Evolutionary conservation across 2,888 invertebrate genomes (phyloP).

Genomic region (Pristionchus arcanus): DNA sequence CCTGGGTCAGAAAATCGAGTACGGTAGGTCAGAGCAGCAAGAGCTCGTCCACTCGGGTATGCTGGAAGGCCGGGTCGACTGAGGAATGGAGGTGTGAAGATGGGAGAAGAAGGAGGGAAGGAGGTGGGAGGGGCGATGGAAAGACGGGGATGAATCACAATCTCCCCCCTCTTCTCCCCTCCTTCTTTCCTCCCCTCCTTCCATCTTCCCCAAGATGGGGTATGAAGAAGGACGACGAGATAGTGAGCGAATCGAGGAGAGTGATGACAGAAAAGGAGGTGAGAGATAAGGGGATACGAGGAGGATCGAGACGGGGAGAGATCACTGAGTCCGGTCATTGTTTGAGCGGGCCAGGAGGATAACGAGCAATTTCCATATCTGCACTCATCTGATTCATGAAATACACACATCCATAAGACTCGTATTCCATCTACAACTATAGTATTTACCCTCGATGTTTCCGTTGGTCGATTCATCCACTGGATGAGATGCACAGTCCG

Average conservation of each 20-base stretch:
- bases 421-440: background rate
- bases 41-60: background rate
- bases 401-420: background rate
- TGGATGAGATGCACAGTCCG: background rate
- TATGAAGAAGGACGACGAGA: background rate
- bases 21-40: background rate
- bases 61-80: background rate
- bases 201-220: background rate
- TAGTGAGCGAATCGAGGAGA: background rate
- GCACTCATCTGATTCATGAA: background rate
- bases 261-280: background rate
- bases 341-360: slow-evolving; percentile 15
- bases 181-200: slow-evolving; percentile 25
- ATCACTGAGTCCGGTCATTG: background rate
- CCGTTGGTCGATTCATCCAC: background rate
- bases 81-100: slow-evolving; percentile 35
- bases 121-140: slow-evolving; percentile 25
- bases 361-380: slow-evolving; percentile 34
- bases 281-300: background rate
- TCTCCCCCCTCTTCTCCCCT: background rate
- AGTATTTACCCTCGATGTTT: background rate
- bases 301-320: background rate
- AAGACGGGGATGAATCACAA: slow-evolving; percentile 17
- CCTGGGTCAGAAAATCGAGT: background rate
- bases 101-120: background rate